Evolutionary conservation across 1,140 invertebrate species (phyloP).

Genomic region (Conus ventricosus): DNA sequence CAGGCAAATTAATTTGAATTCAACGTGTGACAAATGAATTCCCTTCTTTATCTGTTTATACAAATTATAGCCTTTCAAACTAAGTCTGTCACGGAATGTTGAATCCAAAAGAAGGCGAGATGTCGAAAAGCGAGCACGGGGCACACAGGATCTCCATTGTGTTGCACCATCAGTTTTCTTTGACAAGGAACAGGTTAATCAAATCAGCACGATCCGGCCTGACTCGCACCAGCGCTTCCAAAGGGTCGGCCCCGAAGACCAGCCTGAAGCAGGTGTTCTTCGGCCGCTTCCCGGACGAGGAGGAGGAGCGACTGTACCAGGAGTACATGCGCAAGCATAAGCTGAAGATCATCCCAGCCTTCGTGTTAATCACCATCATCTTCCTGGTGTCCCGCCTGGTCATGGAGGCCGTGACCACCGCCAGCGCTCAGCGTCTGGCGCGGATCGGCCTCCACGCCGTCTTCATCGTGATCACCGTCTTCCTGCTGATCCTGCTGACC

Average conservation of each 20-base stretch:
- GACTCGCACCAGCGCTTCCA: background rate
- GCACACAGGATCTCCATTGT: background rate
- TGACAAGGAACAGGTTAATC: background rate
- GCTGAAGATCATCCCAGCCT: slow-evolving; percentile 85
- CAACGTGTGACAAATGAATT: no score
- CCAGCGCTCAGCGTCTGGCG: background rate
- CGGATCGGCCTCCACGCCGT: background rate
- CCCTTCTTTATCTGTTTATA: no score
- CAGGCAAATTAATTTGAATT: no score
- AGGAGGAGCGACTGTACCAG: slow-evolving; percentile 84
- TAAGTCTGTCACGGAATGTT: no score
- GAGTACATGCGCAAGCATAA: slow-evolving; percentile 85
- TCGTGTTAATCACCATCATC: slow-evolving; percentile 81
- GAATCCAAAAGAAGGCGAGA: no score
- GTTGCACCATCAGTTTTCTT: background rate
- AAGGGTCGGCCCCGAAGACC: background rate
- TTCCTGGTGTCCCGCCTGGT: slow-evolving; percentile 41
- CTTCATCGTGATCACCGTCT: background rate
- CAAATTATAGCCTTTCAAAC: no score
- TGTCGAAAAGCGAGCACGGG: no score
- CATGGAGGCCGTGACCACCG: slow-evolving; percentile 31
- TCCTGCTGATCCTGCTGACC: background rate
- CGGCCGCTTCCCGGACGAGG: slow-evolving; percentile 68
- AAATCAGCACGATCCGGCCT: background rate
- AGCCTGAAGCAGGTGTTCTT: background rate